A percentile compares a stretch with the other conserved stretches of the same genome.
phyloP scores from a whole-genome alignment of 1,140 invertebrate genomes.

The Vanessa tameamea region DNA sequence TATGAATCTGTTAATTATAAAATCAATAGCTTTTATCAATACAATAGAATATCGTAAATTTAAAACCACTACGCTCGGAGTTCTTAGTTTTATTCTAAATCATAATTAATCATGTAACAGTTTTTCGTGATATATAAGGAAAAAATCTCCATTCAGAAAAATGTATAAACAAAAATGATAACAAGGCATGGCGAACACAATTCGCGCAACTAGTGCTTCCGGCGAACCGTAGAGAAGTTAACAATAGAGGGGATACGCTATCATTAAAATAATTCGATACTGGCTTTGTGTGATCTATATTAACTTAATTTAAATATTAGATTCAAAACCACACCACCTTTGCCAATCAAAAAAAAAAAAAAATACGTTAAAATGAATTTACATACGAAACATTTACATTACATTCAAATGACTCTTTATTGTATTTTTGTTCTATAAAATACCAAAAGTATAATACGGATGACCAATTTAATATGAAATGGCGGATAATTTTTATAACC shows the following conservation, averaged over 20 bases:
- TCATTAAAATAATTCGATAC: neutral
- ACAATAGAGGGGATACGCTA: constrained; percentile 13
- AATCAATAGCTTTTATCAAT: no score
- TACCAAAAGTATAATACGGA: no score
- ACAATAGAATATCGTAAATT: no score
- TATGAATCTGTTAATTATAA: no score
- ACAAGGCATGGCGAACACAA: constrained; percentile 62
- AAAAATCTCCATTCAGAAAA: constrained; percentile 1
- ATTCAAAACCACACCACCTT: no score
- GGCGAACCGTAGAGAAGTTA: constrained; percentile 29
- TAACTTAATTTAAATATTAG: no score
- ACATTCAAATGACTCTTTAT: no score
- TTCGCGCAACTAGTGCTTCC: constrained; percentile 65
- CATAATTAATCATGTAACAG: neutral
- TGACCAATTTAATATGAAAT: neutral
- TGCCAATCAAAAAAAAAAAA: no score
- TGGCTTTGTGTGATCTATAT: neutral
- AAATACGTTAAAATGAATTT: no score
- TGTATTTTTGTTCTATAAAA: no score
- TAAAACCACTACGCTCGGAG: no score
- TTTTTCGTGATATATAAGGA: neutral
- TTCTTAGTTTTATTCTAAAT: neutral
- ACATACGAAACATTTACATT: no score
- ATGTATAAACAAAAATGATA: constrained; percentile 36
- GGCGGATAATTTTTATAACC: neutral